phyloP scores from a whole-genome alignment of 2,113 vertebrate species.

The Epinephelus moara region DNA sequence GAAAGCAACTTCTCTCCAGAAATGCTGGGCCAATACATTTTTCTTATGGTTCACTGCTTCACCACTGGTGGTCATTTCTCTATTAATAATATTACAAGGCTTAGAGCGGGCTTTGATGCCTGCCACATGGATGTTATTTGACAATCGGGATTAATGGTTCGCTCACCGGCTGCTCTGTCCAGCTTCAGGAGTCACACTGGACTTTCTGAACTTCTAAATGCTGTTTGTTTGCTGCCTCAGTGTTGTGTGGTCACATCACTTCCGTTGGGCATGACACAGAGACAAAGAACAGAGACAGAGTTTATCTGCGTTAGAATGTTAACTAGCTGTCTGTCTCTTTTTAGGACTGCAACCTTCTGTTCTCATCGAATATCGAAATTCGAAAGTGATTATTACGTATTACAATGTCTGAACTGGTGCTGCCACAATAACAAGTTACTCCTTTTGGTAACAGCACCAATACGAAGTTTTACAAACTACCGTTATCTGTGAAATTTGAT shows the following conservation, averaged over 20 bases:
- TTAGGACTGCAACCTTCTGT: slow-evolving; percentile 13
- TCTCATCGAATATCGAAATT: too few species aligned
- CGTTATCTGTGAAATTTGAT: too few species aligned
- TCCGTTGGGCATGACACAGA: slow-evolving; percentile 44
- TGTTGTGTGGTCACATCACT: slow-evolving; percentile 40
- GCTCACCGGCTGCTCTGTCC: background rate
- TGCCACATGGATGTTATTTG: background rate
- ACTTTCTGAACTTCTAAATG: background rate
- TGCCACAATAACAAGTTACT: too few species aligned
- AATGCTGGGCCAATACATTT: background rate
- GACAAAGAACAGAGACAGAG: slow-evolving; percentile 48
- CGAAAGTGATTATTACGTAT: too few species aligned
- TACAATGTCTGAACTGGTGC: too few species aligned
- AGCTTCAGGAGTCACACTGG: background rate
- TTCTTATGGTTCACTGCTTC: background rate
- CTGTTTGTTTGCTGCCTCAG: slow-evolving; percentile 37
- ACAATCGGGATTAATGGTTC: background rate
- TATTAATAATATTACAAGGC: background rate
- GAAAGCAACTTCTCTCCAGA: background rate
- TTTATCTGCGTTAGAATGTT: slow-evolving; percentile 64
- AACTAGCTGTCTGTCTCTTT: slow-evolving; percentile 55
- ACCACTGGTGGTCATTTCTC: background rate
- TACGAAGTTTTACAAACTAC: too few species aligned
- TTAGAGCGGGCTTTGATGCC: background rate
- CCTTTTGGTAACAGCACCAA: too few species aligned